Conservation (phyloP, 2,888 invertebrate species). For the Mechanitis mazaeus region DNA sequence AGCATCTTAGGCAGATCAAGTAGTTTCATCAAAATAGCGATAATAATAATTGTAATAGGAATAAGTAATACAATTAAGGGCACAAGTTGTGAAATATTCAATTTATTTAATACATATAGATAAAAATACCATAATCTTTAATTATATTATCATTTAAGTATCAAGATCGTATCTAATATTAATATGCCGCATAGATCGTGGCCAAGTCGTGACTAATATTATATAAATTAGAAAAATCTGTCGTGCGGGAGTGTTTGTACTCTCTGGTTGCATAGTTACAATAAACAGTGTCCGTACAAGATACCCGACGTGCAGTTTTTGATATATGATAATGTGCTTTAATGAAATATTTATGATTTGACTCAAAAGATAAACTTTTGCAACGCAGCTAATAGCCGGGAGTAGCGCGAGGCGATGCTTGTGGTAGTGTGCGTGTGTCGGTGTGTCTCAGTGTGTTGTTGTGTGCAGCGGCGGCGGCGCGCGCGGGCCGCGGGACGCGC, state of each 20-base stretch:
- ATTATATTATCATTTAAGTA: too few species aligned
- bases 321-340: too few species aligned
- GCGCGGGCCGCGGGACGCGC: slow-evolving; percentile 32
- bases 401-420: slow-evolving; percentile 31
- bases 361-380: slow-evolving; percentile 29
- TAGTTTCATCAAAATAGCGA: neutral
- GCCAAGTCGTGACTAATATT: neutral
- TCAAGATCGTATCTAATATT: too few species aligned
- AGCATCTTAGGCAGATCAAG: slow-evolving; percentile 16
- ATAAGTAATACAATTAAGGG: neutral
- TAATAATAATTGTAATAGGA: neutral
- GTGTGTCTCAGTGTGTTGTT: slow-evolving; percentile 12
- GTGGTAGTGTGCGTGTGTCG: slow-evolving; percentile 10
- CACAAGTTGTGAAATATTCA: slow-evolving; percentile 2
- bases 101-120: neutral
- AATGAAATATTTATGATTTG: neutral
- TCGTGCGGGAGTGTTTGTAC: neutral
- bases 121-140: too few species aligned
- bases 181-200: too few species aligned
- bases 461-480: slow-evolving; percentile 27
- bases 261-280: slow-evolving; percentile 20
- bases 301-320: neutral
- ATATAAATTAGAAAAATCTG: neutral
- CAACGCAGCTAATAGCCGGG: slow-evolving; percentile 36
- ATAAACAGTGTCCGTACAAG: neutral